These are phyloP conservation scores for Channa argus DNA, from an alignment of 2,113 vertebrate genomes.

Conservation along the genomic window DNA sequence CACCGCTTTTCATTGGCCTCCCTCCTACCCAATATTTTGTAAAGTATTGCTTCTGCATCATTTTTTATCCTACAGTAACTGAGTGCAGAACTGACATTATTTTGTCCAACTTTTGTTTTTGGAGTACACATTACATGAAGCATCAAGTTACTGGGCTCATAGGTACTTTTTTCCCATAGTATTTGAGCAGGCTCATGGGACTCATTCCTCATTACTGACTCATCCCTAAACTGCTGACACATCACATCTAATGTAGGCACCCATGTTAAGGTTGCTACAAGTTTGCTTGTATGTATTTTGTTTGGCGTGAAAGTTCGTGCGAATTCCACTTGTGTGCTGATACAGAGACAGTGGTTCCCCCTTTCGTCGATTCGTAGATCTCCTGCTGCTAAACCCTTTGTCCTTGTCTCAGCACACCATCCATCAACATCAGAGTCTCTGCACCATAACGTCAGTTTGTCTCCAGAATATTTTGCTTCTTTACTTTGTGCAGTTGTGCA, in stretches of 20 bases:
- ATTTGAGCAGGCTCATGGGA: slow-evolving; percentile 63
- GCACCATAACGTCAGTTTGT: slow-evolving; percentile 64
- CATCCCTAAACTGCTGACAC: slow-evolving; percentile 72
- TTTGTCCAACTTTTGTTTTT: background rate
- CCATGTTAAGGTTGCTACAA: slow-evolving; percentile 25
- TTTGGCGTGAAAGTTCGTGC: slow-evolving; percentile 2
- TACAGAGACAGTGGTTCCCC: slow-evolving; percentile 26
- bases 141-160: slow-evolving; percentile 21
- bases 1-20: slow-evolving; percentile 62
- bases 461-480: slow-evolving; percentile 18
- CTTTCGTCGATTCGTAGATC: background rate
- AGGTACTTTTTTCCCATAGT: slow-evolving; percentile 36
- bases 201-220: slow-evolving; percentile 66
- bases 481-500: slow-evolving; percentile 11
- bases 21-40: slow-evolving; percentile 8
- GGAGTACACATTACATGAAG: background rate
- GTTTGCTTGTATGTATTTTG: slow-evolving; percentile 22
- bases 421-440: slow-evolving; percentile 56
- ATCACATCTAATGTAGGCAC: slow-evolving; percentile 46
- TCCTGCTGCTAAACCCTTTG: slow-evolving; percentile 34
- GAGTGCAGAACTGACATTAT: background rate
- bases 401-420: slow-evolving; percentile 54
- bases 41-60: background rate
- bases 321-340: slow-evolving; percentile 10
- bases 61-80: background rate